phyloP scores from a whole-genome alignment of 2,113 vertebrate species.

The Malurus alboscapulatus region DNA sequence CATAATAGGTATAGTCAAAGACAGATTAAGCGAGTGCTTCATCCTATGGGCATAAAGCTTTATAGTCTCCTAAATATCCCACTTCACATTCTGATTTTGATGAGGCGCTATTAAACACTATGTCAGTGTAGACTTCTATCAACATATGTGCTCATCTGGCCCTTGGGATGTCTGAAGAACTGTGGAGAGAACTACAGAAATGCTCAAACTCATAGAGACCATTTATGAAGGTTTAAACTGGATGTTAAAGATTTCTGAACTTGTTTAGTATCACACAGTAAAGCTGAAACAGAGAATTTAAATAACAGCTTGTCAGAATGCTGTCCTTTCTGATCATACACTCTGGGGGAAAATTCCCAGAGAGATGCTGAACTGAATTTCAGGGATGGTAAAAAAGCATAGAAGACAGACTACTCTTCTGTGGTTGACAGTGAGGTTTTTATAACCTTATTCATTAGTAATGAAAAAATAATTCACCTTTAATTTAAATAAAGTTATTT shows the following conservation, averaged over 20 bases:
- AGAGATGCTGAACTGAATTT: neutral
- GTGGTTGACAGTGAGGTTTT: neutral
- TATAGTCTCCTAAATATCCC: slow-evolving; percentile 30
- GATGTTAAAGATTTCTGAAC: slow-evolving; percentile 6
- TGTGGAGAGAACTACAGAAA: neutral
- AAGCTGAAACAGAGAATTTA: slow-evolving; percentile 12
- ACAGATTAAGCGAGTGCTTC: neutral
- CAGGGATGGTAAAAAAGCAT: neutral
- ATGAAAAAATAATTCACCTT: neutral
- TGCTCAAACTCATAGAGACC: neutral
- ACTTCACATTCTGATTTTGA: slow-evolving; percentile 38
- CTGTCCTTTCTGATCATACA: neutral
- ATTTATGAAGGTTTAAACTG: slow-evolving; percentile 4
- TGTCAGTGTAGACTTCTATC: slow-evolving; percentile 24
- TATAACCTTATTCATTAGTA: neutral
- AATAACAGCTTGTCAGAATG: neutral
- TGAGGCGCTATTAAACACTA: slow-evolving; percentile 19
- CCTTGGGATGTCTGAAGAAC: slow-evolving; percentile 4
- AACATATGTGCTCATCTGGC: slow-evolving; percentile 9
- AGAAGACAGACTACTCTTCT: neutral
- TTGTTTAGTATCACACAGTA: neutral
- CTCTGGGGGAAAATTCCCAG: neutral
- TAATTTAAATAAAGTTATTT: neutral
- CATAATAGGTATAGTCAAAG: neutral
- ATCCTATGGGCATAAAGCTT: slow-evolving; percentile 16